Evolutionary conservation across 2,888 invertebrate genomes (phyloP).

Genomic region (Leptinotarsa haldemani): DNA sequence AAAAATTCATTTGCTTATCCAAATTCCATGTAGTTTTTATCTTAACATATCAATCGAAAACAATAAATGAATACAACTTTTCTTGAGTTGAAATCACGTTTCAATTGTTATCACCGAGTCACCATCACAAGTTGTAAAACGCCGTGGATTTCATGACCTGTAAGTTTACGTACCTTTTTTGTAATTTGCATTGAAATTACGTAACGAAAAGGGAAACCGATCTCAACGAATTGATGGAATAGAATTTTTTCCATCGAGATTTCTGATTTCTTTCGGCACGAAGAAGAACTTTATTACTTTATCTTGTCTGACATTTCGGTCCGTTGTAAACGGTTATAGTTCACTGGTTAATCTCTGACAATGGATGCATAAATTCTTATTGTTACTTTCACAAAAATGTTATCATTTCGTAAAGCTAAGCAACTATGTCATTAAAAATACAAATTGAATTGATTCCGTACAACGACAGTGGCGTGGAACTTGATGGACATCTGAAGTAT

Average conservation of each 20-base stretch:
- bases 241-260: slow-evolving; percentile 37
- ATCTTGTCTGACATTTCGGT: slow-evolving; percentile 53
- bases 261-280: slow-evolving; percentile 50
- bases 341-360: slow-evolving; percentile 58
- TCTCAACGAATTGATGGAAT: slow-evolving; percentile 42
- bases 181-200: slow-evolving; percentile 35
- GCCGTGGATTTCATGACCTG: slow-evolving; percentile 20
- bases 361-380: slow-evolving; percentile 57
- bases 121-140: slow-evolving; percentile 21
- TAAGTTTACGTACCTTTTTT: slow-evolving; percentile 31
- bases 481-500: background rate
- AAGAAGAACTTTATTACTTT: slow-evolving; percentile 56
- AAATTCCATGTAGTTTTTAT: background rate
- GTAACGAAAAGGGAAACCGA: slow-evolving; percentile 31
- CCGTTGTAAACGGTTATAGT: slow-evolving; percentile 53
- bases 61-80: slow-evolving; percentile 8
- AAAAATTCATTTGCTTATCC: background rate
- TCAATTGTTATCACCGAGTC: slow-evolving; percentile 17
- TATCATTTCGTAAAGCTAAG: slow-evolving; percentile 52
- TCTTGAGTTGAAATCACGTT: slow-evolving; percentile 15
- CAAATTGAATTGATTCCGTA: slow-evolving; percentile 33
- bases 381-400: slow-evolving; percentile 57
- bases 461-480: slow-evolving; percentile 20
- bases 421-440: slow-evolving; percentile 38
- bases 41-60: background rate